Evolutionary conservation across 2,888 invertebrate genomes (phyloP), one percentile per base, ranked within the genome.

Genomic region (Augochlorella aurata): DNA sequence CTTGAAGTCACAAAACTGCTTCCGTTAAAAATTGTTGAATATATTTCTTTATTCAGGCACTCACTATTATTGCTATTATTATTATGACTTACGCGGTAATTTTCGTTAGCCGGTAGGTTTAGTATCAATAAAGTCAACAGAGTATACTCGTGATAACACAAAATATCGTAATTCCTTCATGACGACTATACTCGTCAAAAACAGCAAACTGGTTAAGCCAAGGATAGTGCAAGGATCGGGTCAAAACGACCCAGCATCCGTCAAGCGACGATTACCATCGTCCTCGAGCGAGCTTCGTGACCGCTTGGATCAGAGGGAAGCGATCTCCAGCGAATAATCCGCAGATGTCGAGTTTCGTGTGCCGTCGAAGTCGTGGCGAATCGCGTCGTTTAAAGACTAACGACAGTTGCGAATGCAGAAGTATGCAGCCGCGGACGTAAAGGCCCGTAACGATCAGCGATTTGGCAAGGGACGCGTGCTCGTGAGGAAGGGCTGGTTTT

Each of bases 351-450:
- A 65, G 69, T 49, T 50, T 52, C 65, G 24, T 63, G 49, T n/a
- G 49, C 52, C 52, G 74, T 74, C 67, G 72, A 71, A 72, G 29
- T 73, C 74, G 77, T 81, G 49, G 74, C 80, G 81, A 83, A 83
- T 83, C 82, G 81, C 74, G 77, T 71, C 66, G 67, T 82, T 81
- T 72, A 52, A 76, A 79, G 76, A 74, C 79, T 58, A 83, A 83
- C 78, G 76, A 74, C 76, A 70, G 78, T 75, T 71, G 74, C 67
- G 67, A 71, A 77, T 77, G 77, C 82, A 77, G 67, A 67, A 81
- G 52, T 81, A 74, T 78, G 45, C 69, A 69, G 50, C 38, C 54
- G 47, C 38, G 38, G 24, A 45, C 49, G 72, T 29, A 70, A 73
- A 69, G 79, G 79, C 38, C 67, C 58, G 58, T 70, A 80, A 81